Base-by-base conservation (phyloP, 2,113 vertebrate species). In the Anhinga anhinga region DNA sequence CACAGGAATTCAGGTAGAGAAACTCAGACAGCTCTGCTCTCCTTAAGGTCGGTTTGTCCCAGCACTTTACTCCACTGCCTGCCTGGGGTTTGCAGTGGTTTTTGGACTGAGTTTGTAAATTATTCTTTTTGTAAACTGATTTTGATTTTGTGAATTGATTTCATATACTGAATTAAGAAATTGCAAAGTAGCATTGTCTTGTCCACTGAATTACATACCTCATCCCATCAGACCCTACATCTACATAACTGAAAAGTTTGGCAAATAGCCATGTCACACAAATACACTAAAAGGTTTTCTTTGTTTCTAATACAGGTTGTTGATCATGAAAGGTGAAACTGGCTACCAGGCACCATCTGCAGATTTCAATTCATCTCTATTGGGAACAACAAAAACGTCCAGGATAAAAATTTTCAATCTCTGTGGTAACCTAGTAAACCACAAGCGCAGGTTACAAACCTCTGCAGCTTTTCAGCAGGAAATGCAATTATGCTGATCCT, bases 181-280 rank as follows among this genome's bases (percentile, higher is more conserved):
- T 5, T 22, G 15, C 34, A 26, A 80, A 72, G 40, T 4, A 22
- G 25, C 47, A 36, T 14, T 7, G 59, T 42, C 62, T 25, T 23
- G 22, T 65, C 22, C 69, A 40, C 36, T 10, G 19, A 59, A 59
- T 42, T 32, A 63, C 18, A 27, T 0, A 62, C 7, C 15, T 55
- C 2, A 32, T 9, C 55, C 36, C 50, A 29, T 4, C 67, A 38
- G 1, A 59, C 18, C 63, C n/a, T 15, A 15, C 52, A 36, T 1
- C 8, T 6, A n/a, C 9, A 1, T 0, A 36, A 49, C 2, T 21
- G 22, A 20, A 49, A 67, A 40, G 30, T 61, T 2, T 32, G 34
- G 42, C 42, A 74, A 86, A 66, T 5, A 74, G n/a, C 21, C 36
- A 17, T 16, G 9, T 15, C 34, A 71, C 34, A 34, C 50, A 71